These are phyloP conservation scores for Stomatorhinus walkeri DNA, from an alignment of 2,797 vertebrate species.

Conservation along the genomic window DNA sequence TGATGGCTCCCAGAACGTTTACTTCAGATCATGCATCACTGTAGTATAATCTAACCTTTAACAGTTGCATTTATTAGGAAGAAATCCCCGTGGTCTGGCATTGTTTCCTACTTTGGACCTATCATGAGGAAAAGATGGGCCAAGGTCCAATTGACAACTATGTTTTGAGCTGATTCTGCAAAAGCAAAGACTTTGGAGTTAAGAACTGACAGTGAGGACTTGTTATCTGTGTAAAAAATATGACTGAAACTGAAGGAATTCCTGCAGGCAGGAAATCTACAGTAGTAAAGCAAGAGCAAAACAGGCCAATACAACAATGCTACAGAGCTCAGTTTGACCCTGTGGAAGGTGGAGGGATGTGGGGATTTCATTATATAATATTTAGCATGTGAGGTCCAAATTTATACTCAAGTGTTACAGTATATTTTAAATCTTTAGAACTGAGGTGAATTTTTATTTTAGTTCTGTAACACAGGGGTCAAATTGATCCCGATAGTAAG, in stretches of 20 bases:
- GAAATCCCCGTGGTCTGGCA: not conserved
- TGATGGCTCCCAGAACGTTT: not conserved
- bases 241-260: not conserved
- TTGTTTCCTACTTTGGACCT: not conserved
- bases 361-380: not conserved
- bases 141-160: not conserved
- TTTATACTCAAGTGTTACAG: not conserved
- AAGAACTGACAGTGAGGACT: not conserved
- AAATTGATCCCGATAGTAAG: not conserved
- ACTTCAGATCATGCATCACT: not conserved
- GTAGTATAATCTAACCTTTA: not conserved
- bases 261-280: not conserved
- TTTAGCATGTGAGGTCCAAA: not conserved
- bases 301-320: not conserved
- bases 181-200: not conserved
- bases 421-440: not conserved
- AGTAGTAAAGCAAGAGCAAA: not conserved
- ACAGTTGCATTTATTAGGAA: not conserved
- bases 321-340: not conserved
- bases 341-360: not conserved
- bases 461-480: not conserved
- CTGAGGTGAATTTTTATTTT: not conserved
- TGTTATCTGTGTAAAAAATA: conserved; percentile 6
- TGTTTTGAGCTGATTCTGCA: not conserved
- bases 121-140: not conserved